Percentiles rank a stretch among this genome's conserved stretches.
These are phyloP conservation scores for Acanthoscelides obtectus DNA, from an alignment of 2,888 invertebrate species.

Conservation along the genomic window DNA sequence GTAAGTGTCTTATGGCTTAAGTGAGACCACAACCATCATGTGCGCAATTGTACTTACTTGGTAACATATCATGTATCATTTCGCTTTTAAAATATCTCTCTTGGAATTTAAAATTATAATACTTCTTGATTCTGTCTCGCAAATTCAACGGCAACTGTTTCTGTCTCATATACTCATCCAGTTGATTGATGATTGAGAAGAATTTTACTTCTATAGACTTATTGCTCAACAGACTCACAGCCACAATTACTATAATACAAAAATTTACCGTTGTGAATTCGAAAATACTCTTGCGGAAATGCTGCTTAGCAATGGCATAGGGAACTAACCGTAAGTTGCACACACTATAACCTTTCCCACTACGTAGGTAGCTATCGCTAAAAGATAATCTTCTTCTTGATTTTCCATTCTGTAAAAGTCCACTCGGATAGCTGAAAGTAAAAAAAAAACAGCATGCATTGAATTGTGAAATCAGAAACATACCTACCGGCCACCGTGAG, in stretches of 20 bases:
- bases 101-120: slow-evolving; percentile 45
- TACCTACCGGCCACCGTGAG: no score
- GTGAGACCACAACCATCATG: no score
- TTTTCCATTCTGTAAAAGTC: neutral
- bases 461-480: no score
- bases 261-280: no score
- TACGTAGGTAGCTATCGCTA: slow-evolving; percentile 17
- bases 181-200: slow-evolving; percentile 44
- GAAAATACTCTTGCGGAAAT: no score
- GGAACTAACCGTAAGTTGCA: slow-evolving; percentile 20
- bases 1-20: no score
- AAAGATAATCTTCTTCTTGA: slow-evolving; percentile 13
- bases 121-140: slow-evolving; percentile 40
- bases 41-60: slow-evolving; percentile 21
- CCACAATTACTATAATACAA: neutral
- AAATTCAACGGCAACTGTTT: slow-evolving; percentile 44
- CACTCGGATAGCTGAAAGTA: slow-evolving; percentile 2
- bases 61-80: slow-evolving; percentile 31
- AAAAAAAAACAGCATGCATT: no score
- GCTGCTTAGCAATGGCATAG: no score
- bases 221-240: neutral
- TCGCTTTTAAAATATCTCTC: slow-evolving; percentile 46
- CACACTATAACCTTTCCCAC: slow-evolving; percentile 21
- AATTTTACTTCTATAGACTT: slow-evolving; percentile 23
- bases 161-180: slow-evolving; percentile 42